Conservation (phyloP, 2,113 vertebrate genomes). For the Steatornis caripensis region DNA sequence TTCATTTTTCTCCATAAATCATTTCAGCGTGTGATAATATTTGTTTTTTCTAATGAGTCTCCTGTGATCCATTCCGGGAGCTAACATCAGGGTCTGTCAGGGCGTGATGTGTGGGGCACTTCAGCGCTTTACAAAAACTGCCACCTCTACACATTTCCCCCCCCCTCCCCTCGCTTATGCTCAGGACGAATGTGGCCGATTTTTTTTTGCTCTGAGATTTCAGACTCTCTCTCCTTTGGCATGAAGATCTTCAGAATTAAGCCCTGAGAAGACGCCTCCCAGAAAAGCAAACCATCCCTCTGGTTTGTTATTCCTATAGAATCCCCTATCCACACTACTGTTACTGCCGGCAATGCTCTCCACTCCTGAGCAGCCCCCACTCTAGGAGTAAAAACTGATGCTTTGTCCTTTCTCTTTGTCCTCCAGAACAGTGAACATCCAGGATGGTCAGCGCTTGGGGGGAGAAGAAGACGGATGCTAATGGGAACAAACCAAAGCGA, state of each 20-base stretch:
- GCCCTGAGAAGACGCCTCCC: background rate
- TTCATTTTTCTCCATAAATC: constrained; percentile 91
- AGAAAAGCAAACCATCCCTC: background rate
- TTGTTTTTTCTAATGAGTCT: constrained; percentile 92
- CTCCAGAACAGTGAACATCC: background rate
- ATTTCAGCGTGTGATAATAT: constrained; percentile 90
- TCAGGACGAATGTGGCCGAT: constrained; percentile 73
- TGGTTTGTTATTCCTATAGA: background rate
- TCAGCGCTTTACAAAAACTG: constrained; percentile 82
- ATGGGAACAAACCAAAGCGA: background rate
- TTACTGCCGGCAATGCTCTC: no score
- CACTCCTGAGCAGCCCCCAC: no score
- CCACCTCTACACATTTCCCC: constrained; percentile 73
- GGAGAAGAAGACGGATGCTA: rapidly evolving
- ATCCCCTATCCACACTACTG: no score
- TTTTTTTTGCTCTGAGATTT: constrained; percentile 57
- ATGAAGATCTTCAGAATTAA: background rate
- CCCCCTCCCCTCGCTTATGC: constrained; percentile 57
- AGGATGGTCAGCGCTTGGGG: background rate
- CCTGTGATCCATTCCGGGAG: constrained; percentile 85
- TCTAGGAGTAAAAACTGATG: no score
- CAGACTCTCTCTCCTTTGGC: constrained; percentile 38
- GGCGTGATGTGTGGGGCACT: constrained; percentile 82
- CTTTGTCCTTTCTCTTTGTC: background rate
- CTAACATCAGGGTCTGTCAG: constrained; percentile 85